These are phyloP conservation scores for Phymorhynchus buccinoides DNA, from an alignment of 1,140 invertebrate genomes.

Conservation along the genomic window DNA sequence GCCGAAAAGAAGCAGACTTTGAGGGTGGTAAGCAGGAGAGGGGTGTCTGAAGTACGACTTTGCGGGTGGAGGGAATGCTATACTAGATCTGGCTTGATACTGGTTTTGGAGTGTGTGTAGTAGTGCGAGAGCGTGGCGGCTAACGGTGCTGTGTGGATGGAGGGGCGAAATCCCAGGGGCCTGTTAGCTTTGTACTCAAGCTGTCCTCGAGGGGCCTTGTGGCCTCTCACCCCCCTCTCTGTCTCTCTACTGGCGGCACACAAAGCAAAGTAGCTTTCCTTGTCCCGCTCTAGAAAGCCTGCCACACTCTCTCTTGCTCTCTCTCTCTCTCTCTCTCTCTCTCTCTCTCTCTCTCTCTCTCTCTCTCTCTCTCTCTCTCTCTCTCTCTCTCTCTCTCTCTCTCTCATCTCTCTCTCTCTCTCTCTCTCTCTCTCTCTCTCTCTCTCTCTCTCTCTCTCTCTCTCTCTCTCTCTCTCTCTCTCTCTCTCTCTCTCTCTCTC, in stretches of 20 bases:
- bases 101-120: neutral
- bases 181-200: constrained; percentile 26
- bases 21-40: no score
- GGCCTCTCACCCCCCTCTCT: neutral
- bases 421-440: neutral
- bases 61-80: neutral
- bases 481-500: neutral
- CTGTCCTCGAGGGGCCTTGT: constrained; percentile 18
- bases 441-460: neutral
- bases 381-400: neutral
- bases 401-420: no score
- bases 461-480: neutral
- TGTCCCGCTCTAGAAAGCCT: neutral
- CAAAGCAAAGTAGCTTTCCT: constrained; percentile 9
- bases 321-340: neutral
- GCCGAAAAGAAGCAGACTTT: no score
- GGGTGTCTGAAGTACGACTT: neutral
- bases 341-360: no score
- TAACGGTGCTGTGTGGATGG: neutral
- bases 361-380: no score
- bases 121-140: neutral
- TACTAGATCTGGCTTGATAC: neutral
- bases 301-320: neutral
- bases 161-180: neutral
- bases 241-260: no score